Percentiles rank a stretch among this genome's conserved stretches.
phyloP scores from a whole-genome alignment of 2,113 vertebrate genomes.

The Pycnonotus jocosus region DNA sequence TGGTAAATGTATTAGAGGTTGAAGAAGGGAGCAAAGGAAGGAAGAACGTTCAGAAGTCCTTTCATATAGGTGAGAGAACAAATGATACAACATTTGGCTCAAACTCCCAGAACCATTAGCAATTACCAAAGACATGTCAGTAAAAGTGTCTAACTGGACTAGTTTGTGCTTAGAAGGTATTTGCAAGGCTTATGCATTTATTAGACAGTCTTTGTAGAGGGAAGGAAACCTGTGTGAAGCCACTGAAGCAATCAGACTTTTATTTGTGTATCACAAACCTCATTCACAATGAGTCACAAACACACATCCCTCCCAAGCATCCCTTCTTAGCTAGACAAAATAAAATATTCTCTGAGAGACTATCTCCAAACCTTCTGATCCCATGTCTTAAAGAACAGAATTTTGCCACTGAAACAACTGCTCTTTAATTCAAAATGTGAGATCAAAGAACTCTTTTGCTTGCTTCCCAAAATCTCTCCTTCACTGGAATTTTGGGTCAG shows the following conservation, averaged over 20 bases:
- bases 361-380: neutral
- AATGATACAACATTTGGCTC: neutral
- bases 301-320: neutral
- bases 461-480: neutral
- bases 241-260: neutral
- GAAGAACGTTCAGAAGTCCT: neutral
- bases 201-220: neutral
- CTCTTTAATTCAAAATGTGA: neutral
- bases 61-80: neutral
- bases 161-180: neutral
- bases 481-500: accelerated
- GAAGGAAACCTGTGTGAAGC: neutral
- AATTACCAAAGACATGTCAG: neutral
- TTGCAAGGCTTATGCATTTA: neutral
- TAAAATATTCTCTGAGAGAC: neutral
- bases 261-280: neutral
- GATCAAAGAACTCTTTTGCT: neutral
- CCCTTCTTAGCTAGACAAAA: neutral
- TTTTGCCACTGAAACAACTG: neutral
- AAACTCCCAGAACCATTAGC: neutral
- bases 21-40: neutral
- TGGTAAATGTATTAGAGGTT: neutral
- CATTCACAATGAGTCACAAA: neutral
- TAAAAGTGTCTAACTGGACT: neutral
- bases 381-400: neutral